Conservation (phyloP, 64 coral and sea anemone species). For the Trachythela sp. region DNA sequence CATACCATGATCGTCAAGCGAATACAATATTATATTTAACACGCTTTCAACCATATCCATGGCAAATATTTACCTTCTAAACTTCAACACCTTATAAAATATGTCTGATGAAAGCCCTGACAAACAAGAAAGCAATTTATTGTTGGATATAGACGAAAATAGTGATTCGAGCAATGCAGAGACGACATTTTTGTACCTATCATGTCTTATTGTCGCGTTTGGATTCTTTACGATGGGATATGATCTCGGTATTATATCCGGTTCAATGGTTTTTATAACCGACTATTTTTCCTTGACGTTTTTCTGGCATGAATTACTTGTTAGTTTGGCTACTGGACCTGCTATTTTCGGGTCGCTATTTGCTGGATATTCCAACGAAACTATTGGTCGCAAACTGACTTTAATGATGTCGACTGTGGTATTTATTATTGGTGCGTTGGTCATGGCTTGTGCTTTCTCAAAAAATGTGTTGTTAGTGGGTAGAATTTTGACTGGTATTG, state of each 20-base stretch:
- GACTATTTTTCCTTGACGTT: slow-evolving; percentile 59
- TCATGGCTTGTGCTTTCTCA: slow-evolving; percentile 62
- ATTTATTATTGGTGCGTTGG: slow-evolving; percentile 64
- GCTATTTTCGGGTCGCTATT: slow-evolving; percentile 66
- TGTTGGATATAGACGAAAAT: not conserved
- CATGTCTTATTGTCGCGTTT: not conserved
- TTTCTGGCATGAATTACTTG: slow-evolving; percentile 81
- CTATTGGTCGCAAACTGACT: slow-evolving; percentile 56
- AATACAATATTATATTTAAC: too few species aligned
- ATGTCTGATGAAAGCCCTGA: not conserved
- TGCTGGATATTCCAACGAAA: slow-evolving; percentile 66
- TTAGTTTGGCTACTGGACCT: slow-evolving; percentile 67
- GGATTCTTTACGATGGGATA: slow-evolving; percentile 56
- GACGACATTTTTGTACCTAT: not conserved
- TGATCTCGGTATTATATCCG: slow-evolving; percentile 86
- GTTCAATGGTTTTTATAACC: slow-evolving; percentile 74
- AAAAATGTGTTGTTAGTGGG: slow-evolving; percentile 59
- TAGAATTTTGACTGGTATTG: slow-evolving; percentile 65
- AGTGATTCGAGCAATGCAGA: not conserved
- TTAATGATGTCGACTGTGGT: slow-evolving; percentile 56
- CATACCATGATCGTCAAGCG: too few species aligned
- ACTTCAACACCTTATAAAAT: too few species aligned
- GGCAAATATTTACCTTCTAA: too few species aligned
- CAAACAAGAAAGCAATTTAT: not conserved
- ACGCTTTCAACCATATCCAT: too few species aligned